These are phyloP conservation scores for Clarias laeviceps DNA, from an alignment of 2,797 vertebrate species.

Conservation along the genomic window DNA sequence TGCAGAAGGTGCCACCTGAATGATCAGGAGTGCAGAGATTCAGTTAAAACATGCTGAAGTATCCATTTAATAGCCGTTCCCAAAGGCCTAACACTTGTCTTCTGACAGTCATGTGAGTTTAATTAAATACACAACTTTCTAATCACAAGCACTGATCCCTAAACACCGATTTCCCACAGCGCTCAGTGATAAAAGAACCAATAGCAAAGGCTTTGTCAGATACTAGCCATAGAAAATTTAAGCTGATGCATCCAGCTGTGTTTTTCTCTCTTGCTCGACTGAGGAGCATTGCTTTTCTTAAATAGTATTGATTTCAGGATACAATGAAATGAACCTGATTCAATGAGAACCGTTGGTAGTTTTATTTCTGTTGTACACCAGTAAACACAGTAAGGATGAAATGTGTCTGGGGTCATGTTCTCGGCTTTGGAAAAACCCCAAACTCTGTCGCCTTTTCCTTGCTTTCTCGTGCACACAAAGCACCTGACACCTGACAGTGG, in stretches of 20 bases:
- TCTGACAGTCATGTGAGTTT: not conserved
- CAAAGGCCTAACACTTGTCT: not conserved
- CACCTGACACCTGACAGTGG: slow-evolving; percentile 30
- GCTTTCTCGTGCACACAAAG: slow-evolving; percentile 15
- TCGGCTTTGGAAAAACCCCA: slow-evolving; percentile 22
- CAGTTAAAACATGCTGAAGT: not conserved
- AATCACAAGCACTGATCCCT: not conserved
- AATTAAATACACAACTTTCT: not conserved
- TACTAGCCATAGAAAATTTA: slow-evolving; percentile 1
- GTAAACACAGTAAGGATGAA: slow-evolving; percentile 13
- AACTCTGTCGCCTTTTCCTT: slow-evolving; percentile 1
- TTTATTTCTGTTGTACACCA: slow-evolving; percentile 9
- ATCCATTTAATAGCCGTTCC: not conserved
- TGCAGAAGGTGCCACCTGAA: not conserved
- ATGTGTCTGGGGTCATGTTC: slow-evolving; percentile 7
- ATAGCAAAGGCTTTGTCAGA: not conserved
- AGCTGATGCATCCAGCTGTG: slow-evolving; percentile 17
- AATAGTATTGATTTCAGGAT: slow-evolving; percentile 18
- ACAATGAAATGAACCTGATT: slow-evolving; percentile 21
- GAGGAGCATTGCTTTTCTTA: slow-evolving; percentile 19
- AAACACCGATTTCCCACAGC: not conserved
- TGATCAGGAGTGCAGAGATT: not conserved
- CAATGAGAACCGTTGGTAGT: not conserved
- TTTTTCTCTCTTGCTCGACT: slow-evolving; percentile 6
- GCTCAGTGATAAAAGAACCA: not conserved